Conservation (phyloP, 2,888 invertebrate genomes). For the Orthosia gracilis region DNA sequence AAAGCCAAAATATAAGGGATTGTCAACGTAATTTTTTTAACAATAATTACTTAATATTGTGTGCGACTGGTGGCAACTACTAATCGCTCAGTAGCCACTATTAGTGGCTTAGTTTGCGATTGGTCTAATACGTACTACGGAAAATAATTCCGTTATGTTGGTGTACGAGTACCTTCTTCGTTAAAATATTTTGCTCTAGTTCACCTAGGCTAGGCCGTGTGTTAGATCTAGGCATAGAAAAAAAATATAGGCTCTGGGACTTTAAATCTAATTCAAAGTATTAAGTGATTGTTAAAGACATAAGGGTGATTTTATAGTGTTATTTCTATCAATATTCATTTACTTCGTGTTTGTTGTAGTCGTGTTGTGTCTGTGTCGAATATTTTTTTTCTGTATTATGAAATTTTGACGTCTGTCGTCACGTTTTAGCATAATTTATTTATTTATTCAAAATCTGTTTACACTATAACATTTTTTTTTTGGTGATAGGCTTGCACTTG, state of each 20-base stretch:
- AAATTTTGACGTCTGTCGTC: too few species aligned
- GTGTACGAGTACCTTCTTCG: conserved; percentile 62
- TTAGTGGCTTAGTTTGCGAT: conserved; percentile 15
- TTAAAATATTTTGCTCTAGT: conserved; percentile 77
- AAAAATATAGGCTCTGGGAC: neutral
- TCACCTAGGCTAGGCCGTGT: conserved; percentile 55
- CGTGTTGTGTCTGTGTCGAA: too few species aligned
- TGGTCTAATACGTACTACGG: conserved; percentile 60
- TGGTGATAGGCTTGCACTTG: too few species aligned
- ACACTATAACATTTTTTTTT: too few species aligned
- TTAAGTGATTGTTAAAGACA: neutral
- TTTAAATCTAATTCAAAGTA: neutral
- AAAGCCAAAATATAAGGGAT: too few species aligned
- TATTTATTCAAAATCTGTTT: too few species aligned
- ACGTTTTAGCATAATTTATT: too few species aligned
- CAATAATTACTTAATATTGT: neutral
- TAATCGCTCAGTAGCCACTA: neutral
- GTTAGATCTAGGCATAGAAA: conserved; percentile 22
- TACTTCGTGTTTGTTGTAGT: neutral
- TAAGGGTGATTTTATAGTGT: neutral
- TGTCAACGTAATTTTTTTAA: too few species aligned
- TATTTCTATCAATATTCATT: too few species aligned
- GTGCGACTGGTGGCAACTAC: neutral
- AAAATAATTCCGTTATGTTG: conserved; percentile 68
- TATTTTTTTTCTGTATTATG: too few species aligned